A percentile compares a stretch with the other conserved stretches of the same genome.
Conservation (phyloP, 2,797 vertebrate species). For the Cynodonichthys magdalenae region DNA sequence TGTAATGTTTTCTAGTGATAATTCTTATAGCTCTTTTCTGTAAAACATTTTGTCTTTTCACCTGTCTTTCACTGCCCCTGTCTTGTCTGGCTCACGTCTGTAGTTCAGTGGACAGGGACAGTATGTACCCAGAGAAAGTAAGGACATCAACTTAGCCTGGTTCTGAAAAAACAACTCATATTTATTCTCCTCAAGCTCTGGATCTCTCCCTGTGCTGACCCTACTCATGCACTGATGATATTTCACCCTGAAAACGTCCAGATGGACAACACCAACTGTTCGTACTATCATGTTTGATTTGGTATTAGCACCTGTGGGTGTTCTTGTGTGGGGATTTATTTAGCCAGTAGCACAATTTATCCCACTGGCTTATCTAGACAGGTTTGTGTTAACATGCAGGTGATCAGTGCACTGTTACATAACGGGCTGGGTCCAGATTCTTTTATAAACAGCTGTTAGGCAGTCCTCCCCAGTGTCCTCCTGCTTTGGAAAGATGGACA, state of each 20-base stretch:
- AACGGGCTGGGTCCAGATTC: conserved; percentile 43
- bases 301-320: conserved; percentile 35
- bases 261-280: conserved; percentile 30
- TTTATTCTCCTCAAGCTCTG: conserved; percentile 10
- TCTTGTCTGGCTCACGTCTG: conserved; percentile 24
- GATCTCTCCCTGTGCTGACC: conserved; percentile 2
- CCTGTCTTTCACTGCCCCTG: conserved; percentile 6
- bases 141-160: conserved; percentile 24
- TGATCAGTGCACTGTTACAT: conserved; percentile 46
- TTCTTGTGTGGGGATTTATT: conserved; percentile 9
- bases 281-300: conserved; percentile 18
- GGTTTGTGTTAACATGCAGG: conserved; percentile 50
- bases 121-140: conserved; percentile 70
- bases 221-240: conserved; percentile 1
- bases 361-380: conserved; percentile 6
- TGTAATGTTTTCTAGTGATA: too few relatives aligned
- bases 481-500: conserved; percentile 37
- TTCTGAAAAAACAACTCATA: conserved; percentile 14
- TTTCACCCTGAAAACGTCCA: conserved; percentile 24
- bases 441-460: conserved; percentile 60
- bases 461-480: conserved; percentile 19
- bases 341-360: conserved; percentile 34
- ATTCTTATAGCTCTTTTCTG: too few relatives aligned
- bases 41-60: conserved; percentile 7
- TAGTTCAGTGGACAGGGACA: conserved; percentile 43